Evolutionary conservation across 2,797 vertebrate species (phyloP).

Genomic region (Microctenopoma lineatum): DNA sequence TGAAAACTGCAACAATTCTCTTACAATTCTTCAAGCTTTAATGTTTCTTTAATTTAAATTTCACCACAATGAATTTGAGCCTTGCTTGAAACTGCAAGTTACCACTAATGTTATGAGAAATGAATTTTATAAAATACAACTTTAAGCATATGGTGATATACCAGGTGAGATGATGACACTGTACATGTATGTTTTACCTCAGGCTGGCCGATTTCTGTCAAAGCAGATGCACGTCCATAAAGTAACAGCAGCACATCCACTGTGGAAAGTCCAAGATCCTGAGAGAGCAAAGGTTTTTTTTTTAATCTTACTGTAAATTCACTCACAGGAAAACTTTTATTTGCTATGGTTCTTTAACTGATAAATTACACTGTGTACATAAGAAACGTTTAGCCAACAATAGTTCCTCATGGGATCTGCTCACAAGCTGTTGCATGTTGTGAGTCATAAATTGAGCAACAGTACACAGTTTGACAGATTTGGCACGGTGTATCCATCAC

Average conservation of each 20-base stretch:
- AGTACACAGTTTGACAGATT: neutral
- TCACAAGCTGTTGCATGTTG: neutral
- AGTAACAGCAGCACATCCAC: slow-evolving; percentile 87
- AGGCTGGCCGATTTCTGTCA: slow-evolving; percentile 89
- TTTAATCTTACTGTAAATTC: neutral
- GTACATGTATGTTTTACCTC: slow-evolving; percentile 82
- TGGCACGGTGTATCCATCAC: neutral
- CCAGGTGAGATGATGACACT: too few species aligned
- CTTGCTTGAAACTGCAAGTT: too few species aligned
- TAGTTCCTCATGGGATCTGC: neutral
- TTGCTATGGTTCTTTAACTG: neutral
- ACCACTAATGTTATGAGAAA: too few species aligned
- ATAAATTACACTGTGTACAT: too few species aligned
- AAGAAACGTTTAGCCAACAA: too few species aligned
- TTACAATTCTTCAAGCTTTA: neutral
- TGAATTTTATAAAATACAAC: too few species aligned
- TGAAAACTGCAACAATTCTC: neutral
- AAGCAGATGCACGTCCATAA: slow-evolving; percentile 88
- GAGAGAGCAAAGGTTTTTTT: slow-evolving; percentile 26
- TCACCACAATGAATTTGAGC: too few species aligned
- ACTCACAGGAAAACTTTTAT: too few species aligned
- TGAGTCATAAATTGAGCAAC: neutral
- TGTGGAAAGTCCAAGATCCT: slow-evolving; percentile 85
- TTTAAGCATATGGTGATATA: too few species aligned
- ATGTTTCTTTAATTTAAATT: too few species aligned